A percentile compares a stretch with the other conserved stretches of the same genome.
Conservation (phyloP, 2,888 invertebrate genomes). For the Hymenopus coronatus region DNA sequence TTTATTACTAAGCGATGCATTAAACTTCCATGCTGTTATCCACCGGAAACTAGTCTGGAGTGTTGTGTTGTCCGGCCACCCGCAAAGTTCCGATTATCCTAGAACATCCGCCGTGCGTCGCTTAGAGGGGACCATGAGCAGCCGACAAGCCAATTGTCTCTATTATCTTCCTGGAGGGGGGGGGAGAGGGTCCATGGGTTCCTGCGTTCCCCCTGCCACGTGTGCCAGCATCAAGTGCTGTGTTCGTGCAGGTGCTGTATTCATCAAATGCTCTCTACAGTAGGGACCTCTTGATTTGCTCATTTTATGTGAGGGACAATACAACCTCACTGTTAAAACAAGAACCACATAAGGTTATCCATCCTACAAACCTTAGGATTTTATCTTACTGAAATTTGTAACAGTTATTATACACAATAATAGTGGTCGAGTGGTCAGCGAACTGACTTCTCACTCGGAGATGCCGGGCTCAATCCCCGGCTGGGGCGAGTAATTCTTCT, state of each 20-base stretch:
- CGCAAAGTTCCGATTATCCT: neutral
- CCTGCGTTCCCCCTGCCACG: constrained; percentile 5
- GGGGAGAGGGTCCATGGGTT: constrained; percentile 14
- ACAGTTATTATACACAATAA: too few species aligned
- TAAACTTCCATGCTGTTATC: neutral
- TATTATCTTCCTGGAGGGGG: neutral
- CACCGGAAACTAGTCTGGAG: neutral
- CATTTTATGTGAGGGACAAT: too few species aligned
- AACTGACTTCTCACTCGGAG: too few species aligned
- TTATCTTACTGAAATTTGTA: too few species aligned
- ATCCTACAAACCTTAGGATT: too few species aligned
- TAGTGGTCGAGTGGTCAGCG: too few species aligned
- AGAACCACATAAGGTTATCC: too few species aligned
- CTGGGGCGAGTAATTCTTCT: too few species aligned
- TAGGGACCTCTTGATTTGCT: neutral
- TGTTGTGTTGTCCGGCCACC: neutral
- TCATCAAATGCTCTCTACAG: neutral
- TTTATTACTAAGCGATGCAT: too few species aligned
- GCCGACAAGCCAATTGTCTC: constrained; percentile 20
- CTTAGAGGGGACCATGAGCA: neutral
- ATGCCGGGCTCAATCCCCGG: too few species aligned
- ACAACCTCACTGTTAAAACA: too few species aligned
- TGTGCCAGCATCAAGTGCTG: neutral
- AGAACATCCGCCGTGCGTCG: neutral
- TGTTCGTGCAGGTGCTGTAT: neutral